Base-by-base conservation (phyloP, 2,113 vertebrate species). In the Psittacara wagleri region DNA sequence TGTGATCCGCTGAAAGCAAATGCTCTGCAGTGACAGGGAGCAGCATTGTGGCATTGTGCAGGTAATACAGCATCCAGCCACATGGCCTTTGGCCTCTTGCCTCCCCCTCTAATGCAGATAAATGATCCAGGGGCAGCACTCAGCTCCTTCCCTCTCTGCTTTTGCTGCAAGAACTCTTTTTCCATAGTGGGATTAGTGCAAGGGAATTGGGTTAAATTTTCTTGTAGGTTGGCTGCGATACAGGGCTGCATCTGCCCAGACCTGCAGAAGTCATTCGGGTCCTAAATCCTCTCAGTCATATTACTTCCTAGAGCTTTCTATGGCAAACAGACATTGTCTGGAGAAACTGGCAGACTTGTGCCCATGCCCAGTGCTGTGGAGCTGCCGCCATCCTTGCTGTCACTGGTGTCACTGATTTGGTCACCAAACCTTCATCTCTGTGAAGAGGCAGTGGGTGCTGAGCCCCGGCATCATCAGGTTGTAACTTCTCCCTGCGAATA, bases 11-110 rank as follows among this genome's bases (percentile, higher is more conserved):
- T 2, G 48, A 4, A 31, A 55, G 35, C n/a, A 70, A 75, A 46
- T 17, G 6, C 9, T 37, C 69, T 2, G 24, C 68, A 3, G 73
- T 3, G 84, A 27, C 57, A 13, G 41, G 41, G 55, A 41, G 57
- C 76, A 41, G 48, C 37, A n/a, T 19, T 0, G 2, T 12, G 91
- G 28, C 67, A 2, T 2, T 0, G 1, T 0, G 20, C 41, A 17
- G 74, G 24, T 28, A 17, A 28, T 5, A 17, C n/a, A 28, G 63
- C 33, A 57, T 39, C 62, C 35, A 2, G 5, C 52, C 35, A 44
- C 17, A 3, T 66, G 15, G 37, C 31, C 31, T 57, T 24, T 10
- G 3, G 16, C 16, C 59, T 44, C 54, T 37, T 13, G 0, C 15
- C 22, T 62, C n/a, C 37, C 44, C 41, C 25, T 51, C 23, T 17